phyloP scores from a whole-genome alignment of 2,888 invertebrate species.

The Bhutanitis thaidina region DNA sequence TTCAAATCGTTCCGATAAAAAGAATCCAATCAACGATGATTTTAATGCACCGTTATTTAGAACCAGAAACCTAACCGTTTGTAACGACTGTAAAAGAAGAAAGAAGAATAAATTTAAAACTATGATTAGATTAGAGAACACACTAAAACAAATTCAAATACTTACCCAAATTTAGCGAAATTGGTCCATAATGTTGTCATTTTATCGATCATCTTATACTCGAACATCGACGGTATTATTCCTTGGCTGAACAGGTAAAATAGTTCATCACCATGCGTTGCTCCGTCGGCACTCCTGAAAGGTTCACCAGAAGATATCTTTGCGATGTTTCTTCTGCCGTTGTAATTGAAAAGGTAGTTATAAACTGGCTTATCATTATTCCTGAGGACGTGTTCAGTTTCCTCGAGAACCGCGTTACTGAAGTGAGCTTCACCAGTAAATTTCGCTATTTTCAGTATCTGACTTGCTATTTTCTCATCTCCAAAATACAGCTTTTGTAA shows the following conservation, averaged over 20 bases:
- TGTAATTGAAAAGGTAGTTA: conserved; percentile 51
- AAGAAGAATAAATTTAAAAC: too few relatives aligned
- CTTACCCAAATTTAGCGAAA: conserved; percentile 62
- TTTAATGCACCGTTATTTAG: too few relatives aligned
- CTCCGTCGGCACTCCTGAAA: conserved; percentile 36
- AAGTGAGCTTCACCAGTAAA: conserved; percentile 48
- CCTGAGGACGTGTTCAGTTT: conserved; percentile 45
- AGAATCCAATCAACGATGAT: too few relatives aligned
- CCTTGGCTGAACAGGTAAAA: conserved; percentile 58
- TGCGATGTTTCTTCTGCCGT: conserved; percentile 44
- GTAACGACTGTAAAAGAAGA: too few relatives aligned
- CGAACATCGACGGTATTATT: conserved; percentile 38
- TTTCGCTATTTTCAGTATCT: conserved; percentile 45
- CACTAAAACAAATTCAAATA: not conserved
- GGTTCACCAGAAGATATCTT: conserved; percentile 35
- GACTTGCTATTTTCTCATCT: conserved; percentile 43
- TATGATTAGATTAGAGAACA: too few relatives aligned
- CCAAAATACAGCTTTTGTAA: conserved; percentile 57
- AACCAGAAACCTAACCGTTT: too few relatives aligned
- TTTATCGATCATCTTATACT: conserved; percentile 47
- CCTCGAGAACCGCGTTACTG: conserved; percentile 42
- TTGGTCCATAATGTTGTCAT: conserved; percentile 61
- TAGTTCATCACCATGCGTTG: conserved; percentile 59
- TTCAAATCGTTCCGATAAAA: too few relatives aligned
- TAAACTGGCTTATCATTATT: conserved; percentile 45